A percentile compares a stretch with the other conserved stretches of the same genome.
These are phyloP conservation scores for Leucosticte australis DNA, from an alignment of 2,113 vertebrate species.

Conservation along the genomic window DNA sequence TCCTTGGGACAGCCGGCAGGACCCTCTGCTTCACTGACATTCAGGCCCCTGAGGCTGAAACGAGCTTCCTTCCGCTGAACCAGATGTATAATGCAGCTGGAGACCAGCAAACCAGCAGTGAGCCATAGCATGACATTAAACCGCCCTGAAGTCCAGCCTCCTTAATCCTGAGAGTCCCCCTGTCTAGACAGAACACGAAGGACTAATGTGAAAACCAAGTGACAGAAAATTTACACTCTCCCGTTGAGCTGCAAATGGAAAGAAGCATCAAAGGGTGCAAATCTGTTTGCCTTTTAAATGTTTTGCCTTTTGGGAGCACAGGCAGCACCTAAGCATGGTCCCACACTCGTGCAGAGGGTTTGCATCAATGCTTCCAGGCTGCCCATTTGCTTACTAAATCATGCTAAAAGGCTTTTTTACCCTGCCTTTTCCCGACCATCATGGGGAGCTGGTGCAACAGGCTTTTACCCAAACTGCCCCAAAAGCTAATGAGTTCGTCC, in stretches of 20 bases:
- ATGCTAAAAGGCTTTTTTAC: not conserved
- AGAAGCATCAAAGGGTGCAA: not conserved
- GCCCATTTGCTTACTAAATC: not conserved
- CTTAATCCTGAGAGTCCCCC: not conserved
- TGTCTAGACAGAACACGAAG: slow-evolving; percentile 41
- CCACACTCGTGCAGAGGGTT: not conserved
- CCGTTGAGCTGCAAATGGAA: not conserved
- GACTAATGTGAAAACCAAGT: slow-evolving; percentile 21
- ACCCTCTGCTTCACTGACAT: not conserved
- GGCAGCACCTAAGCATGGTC: not conserved
- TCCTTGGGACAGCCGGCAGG: not conserved
- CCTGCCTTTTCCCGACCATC: not conserved
- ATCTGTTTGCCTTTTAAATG: not conserved
- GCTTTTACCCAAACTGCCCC: not conserved
- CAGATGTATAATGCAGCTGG: not conserved
- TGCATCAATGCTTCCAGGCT: not conserved
- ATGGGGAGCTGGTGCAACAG: not conserved
- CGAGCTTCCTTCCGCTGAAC: not conserved
- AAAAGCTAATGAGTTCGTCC: not conserved
- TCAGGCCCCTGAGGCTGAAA: not conserved
- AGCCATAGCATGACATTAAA: not conserved
- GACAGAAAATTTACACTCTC: not conserved
- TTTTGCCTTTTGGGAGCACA: not conserved
- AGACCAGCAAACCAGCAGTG: not conserved
- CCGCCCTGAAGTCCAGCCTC: not conserved